Evolutionary conservation across 2,888 invertebrate species (phyloP), one percentile per base, ranked within the genome.

Genomic region (Leptopterna dolabrata): DNA sequence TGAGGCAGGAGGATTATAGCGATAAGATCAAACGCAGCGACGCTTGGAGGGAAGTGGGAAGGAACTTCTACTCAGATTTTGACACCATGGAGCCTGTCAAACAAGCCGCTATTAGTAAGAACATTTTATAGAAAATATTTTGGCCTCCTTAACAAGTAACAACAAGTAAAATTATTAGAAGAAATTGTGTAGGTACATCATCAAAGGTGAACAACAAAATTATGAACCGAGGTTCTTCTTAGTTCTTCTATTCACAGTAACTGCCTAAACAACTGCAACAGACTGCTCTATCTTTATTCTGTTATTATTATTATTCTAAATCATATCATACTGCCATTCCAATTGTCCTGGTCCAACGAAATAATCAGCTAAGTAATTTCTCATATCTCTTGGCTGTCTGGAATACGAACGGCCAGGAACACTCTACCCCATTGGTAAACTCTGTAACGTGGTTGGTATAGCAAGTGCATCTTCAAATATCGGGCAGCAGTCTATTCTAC

Each of bases 21-120:
- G 82, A 82, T 55, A 82, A 82, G 63, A 82, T 82, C 63, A 82
- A 82, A 29, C 45, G 63, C 36, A 47, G 63, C 36, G 51, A 82
- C 16, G 82, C 82, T 30, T 82, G 82, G 82, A 47, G 36, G 36
- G 82, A 82, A 19, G 63, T 82, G 16, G 47, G 82, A 24, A 36
- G 47, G 14, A 55, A 47, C n/a, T 51, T 82, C n/a, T 55, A 41
- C 51, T 41, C 47, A 9, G 82, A 82, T 30, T 82, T 55, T 19
- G 82, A 82, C 63, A 47, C 27, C 24, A 27, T 55, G 19, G 82
- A 82, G 36, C 24, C 47, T 36, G 63, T 29, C 6, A 36, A 47
- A 29, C 47, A 82, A 30, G 36, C 41, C 19, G 51, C 51, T 16
- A 82, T 82, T n/a, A 51, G 82, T 82, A 19, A 82, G 82, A 19